Conservation (phyloP, 2,888 invertebrate genomes). For the Cinara cedri region DNA sequence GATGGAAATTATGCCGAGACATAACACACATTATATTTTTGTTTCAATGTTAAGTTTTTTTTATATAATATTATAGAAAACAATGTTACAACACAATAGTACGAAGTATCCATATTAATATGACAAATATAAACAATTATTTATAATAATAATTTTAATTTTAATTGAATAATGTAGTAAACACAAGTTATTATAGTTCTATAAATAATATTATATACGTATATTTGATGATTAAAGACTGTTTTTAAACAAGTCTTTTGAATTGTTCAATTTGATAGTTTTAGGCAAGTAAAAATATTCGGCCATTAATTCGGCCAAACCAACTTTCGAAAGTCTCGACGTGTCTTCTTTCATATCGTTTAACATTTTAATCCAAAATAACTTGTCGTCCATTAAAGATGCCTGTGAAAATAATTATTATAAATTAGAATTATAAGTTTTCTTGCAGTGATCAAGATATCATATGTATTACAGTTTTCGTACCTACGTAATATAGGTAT, state of each 20-base stretch:
- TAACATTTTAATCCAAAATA: constrained; percentile 43
- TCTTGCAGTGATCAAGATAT: not conserved
- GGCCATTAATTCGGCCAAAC: constrained; percentile 33
- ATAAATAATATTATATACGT: too few species aligned
- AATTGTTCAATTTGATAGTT: constrained; percentile 8
- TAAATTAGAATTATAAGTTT: not conserved
- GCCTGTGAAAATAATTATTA: constrained; percentile 3
- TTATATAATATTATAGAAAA: too few species aligned
- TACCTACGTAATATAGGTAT: too few species aligned
- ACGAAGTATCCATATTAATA: too few species aligned
- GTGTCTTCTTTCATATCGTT: constrained; percentile 27
- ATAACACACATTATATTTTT: too few species aligned
- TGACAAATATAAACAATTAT: too few species aligned
- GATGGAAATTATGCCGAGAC: too few species aligned
- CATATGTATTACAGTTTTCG: not conserved
- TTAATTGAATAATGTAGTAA: too few species aligned
- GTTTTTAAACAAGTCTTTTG: not conserved
- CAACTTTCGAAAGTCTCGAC: not conserved
- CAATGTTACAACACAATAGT: too few species aligned
- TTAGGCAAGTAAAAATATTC: constrained; percentile 30
- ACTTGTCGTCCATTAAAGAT: constrained; percentile 17
- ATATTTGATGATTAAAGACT: not conserved
- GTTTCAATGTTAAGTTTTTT: too few species aligned
- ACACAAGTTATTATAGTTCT: too few species aligned
- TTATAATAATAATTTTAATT: too few species aligned